Percentiles rank a stretch among this genome's conserved stretches.
These are phyloP conservation scores for Odocoileus virginianus DNA, from an alignment of 2,113 vertebrate genomes.

Conservation along the genomic window DNA sequence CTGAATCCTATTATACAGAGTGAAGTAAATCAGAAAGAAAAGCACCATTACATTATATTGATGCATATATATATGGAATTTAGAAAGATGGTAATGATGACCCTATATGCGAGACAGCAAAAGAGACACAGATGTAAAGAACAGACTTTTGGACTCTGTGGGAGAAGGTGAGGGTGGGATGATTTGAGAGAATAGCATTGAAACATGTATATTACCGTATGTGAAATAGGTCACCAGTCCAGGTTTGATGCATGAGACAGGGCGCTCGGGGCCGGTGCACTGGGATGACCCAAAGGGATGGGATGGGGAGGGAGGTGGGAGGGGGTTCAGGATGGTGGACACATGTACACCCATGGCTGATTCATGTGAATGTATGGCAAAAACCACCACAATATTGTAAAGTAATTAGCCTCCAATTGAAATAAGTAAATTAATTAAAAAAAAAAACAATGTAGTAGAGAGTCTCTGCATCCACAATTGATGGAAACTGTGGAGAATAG, in stretches of 20 bases:
- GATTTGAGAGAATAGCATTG: neutral
- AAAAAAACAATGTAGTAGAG: neutral
- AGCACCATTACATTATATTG: neutral
- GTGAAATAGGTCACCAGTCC: neutral
- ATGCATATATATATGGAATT: neutral
- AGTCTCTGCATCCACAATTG: neutral
- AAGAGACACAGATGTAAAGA: neutral
- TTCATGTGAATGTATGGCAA: neutral
- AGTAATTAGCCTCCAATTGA: neutral
- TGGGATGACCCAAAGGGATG: neutral
- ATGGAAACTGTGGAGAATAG: neutral
- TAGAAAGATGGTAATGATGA: neutral
- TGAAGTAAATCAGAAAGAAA: neutral
- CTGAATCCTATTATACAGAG: neutral
- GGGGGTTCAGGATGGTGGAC: neutral
- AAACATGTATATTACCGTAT: neutral
- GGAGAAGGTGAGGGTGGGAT: neutral
- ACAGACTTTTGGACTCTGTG: neutral
- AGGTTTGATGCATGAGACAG: neutral
- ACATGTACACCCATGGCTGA: neutral
- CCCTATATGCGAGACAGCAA: neutral
- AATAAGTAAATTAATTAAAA: neutral
- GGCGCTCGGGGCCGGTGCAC: neutral
- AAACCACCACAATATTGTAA: neutral
- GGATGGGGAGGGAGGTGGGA: neutral